Percentiles rank a stretch among this genome's conserved stretches.
Evolutionary conservation across 2,888 invertebrate genomes (phyloP).

Genomic region (Panopea generosa): DNA sequence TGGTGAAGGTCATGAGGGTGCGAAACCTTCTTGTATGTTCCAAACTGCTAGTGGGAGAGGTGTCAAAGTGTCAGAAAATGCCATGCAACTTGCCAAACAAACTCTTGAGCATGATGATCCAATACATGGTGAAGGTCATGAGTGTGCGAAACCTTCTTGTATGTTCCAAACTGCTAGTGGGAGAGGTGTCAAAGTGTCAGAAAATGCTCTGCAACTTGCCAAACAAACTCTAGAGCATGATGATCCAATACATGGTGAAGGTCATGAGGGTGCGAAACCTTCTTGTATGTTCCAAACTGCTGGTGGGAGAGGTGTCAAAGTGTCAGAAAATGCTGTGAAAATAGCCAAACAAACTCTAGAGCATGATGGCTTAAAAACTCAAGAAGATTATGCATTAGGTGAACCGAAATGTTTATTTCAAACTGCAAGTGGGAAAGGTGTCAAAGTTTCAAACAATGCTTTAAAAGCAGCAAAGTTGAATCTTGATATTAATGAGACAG

Average conservation of each 20-base stretch:
- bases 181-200: slow-evolving; percentile 6
- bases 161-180: slow-evolving; percentile 20
- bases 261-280: background rate
- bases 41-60: slow-evolving; percentile 21
- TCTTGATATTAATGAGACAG: too few relatives aligned
- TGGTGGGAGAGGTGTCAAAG: background rate
- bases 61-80: slow-evolving; percentile 17
- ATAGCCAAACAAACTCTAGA: slow-evolving; percentile 12
- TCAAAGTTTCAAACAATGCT: slow-evolving; percentile 22
- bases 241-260: background rate
- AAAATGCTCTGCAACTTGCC: slow-evolving; percentile 4
- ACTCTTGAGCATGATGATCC: slow-evolving; percentile 15
- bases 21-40: background rate
- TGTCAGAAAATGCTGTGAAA: slow-evolving; percentile 9
- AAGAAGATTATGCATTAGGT: background rate
- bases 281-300: slow-evolving; percentile 9
- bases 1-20: background rate
- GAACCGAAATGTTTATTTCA: slow-evolving; percentile 14
- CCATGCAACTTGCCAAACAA: slow-evolving; percentile 12
- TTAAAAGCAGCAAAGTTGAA: too few relatives aligned
- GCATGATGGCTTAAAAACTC: background rate
- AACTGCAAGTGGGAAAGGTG: slow-evolving; percentile 27
- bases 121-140: background rate
- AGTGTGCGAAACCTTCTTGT: background rate
- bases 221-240: background rate